A percentile compares a stretch with the other conserved stretches of the same genome.
Conservation (phyloP, 2,113 vertebrate species). For the Laticauda laticaudata region DNA sequence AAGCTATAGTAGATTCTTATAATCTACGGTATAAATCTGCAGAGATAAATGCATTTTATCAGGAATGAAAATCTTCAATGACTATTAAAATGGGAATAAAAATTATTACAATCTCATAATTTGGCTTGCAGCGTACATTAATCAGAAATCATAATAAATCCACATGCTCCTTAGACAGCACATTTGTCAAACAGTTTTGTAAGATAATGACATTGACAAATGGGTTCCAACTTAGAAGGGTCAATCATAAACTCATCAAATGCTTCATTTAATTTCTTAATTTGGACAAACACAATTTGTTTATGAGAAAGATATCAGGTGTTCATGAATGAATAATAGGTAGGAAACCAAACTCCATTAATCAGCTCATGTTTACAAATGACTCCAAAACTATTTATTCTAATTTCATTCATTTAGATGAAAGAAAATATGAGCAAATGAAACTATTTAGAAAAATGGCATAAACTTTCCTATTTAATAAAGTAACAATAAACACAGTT, state of each 20-base stretch:
- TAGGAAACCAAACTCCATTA: constrained; percentile 95
- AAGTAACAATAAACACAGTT: constrained; percentile 89
- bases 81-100: constrained; percentile 86
- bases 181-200: constrained; percentile 90
- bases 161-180: constrained; percentile 85
- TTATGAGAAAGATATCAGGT: constrained; percentile 99
- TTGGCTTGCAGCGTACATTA: constrained; percentile 89
- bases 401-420: constrained; percentile 99
- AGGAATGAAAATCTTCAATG: constrained; percentile 78
- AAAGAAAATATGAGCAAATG: constrained; percentile 90
- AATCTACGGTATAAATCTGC: constrained; percentile 77
- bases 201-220: constrained; percentile 86
- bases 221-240: constrained; percentile 87
- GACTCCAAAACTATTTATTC: constrained; percentile 98
- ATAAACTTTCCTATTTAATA: constrained; percentile 87
- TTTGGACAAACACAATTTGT: constrained; percentile 99
- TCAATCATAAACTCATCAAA: constrained; percentile 99
- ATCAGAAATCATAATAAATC: constrained; percentile 97
- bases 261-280: constrained; percentile 99
- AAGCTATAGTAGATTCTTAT: constrained; percentile 47
- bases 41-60: constrained; percentile 85
- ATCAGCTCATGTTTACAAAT: constrained; percentile 98
- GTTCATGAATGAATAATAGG: constrained; percentile 95
- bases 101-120: constrained; percentile 91
- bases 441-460: constrained; percentile 86